Base-by-base conservation (phyloP, 2,113 vertebrate species). In the Albula glossodonta region DNA sequence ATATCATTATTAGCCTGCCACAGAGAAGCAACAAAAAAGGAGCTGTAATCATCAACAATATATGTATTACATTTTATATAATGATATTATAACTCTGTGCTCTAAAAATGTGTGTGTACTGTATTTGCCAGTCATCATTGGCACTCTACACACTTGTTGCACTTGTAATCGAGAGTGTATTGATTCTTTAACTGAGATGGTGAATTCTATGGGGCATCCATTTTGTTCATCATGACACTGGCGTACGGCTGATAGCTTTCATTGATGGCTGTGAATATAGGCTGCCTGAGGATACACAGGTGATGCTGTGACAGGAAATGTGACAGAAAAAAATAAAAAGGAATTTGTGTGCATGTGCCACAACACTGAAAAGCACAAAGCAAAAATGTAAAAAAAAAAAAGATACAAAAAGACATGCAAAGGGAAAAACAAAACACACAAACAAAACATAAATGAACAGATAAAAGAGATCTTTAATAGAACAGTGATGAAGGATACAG, bases 401-500 rank as follows among this genome's bases (percentile, higher is more conserved):
- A 51, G 25, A 52, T 80, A n/a, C 77, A 80, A 7, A 60, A 49
- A 81, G 13, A 31, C 70, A 87, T 51, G 48, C 56, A 85, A 31
- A 82, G 48, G n/a, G 51, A 74, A 84, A n/a, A 57, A n/a, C 82
- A 85, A 87, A 87, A 91, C 86, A 81, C 84, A 89, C 84, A 6
- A 88, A 86, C 83, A 4, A 0, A 57, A 2, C n/a, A 82, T 90
- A 31, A 74, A 78, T 41, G 89, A 91, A 91, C 91, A 94, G 90
- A 81, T n/a, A 93, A 95, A 89, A 91, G 90, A 92, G 88, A 90
- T 87, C 92, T 97, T 98, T 99, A 98, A 97, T 99, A 91, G 90
- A 88, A 94, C 86, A 93, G 94, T 92, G 91, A 93, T 94, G 91
- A 88, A 88, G 90, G 93, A 91, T 92, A 95, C 91, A 97, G 96